Percentiles rank a stretch among this genome's conserved stretches.
phyloP scores from a whole-genome alignment of 2,888 invertebrate species.

The Lysandra bellargus region DNA sequence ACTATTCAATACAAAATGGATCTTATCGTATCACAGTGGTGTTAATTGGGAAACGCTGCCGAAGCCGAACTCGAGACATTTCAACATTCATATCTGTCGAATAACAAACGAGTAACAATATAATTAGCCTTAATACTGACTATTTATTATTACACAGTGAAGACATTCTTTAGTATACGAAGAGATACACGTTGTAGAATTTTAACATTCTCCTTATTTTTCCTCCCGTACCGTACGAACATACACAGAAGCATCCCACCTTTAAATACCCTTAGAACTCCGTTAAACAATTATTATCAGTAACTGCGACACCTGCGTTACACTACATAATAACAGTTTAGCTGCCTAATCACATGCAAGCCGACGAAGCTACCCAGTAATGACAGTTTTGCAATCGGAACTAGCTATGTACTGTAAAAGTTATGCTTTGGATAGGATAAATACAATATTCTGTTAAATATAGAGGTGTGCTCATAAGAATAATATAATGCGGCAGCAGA shows the following conservation, averaged over 20 bases:
- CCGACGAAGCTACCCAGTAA: background rate
- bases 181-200: background rate
- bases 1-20: conserved; percentile 25
- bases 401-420: background rate
- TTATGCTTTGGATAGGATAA: background rate
- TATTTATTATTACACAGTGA: conserved; percentile 14
- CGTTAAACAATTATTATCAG: background rate
- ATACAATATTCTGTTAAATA: background rate
- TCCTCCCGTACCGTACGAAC: background rate
- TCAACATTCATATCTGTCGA: background rate
- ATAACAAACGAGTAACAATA: background rate
- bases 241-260: background rate
- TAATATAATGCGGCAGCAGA: conserved; percentile 16
- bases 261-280: background rate
- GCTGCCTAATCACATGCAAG: background rate
- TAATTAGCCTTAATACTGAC: background rate
- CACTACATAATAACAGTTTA: background rate
- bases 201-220: background rate
- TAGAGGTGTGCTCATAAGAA: conserved; percentile 15
- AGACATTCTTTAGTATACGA: background rate
- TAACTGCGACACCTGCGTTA: background rate
- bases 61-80: background rate
- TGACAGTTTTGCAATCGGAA: background rate
- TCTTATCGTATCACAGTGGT: conserved; percentile 26
- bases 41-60: conserved; percentile 19